Base-by-base conservation (phyloP, 2,888 invertebrate species). In the Coenonympha arcania region DNA sequence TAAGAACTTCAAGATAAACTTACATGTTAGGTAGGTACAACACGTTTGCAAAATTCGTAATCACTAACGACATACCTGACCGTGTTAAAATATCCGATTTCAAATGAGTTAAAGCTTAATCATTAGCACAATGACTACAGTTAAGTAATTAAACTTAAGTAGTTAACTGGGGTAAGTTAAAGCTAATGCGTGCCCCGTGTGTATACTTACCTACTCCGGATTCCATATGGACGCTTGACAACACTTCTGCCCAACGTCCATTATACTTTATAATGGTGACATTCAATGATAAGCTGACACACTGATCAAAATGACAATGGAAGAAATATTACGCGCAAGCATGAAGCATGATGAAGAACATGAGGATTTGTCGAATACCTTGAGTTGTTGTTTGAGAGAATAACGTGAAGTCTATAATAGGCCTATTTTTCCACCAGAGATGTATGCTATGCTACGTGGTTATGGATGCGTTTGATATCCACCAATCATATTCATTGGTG, bases 121-220 rank as follows among this genome's bases (percentile, higher is more conserved):
- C 19, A 30, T 39, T 30, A 39, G 6, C 30, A 22, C 37, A 30
- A 39, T 30, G 13, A 13, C 15, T 20, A 39, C 19, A 46, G 22
- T 24, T 39, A 39, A 22, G 1, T 39, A 46, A 28, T 15, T 36
- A 30, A 13, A 37, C 20, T 34, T 20, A 30, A 46, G n/a, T n/a
- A n/a, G n/a, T n/a, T n/a, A n/a, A 46, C 37, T 39, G 20, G 46
- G 46, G 37, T 46, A 46, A 46, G 37, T 30, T 13, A 20, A 39
- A 39, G 36, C 46, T 46, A 46, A 46, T 46, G 37, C 34, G 11
- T 43, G 30, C n/a, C 33, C 8, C n/a, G 20, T 5, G 15, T 22
- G 30, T 44, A 11, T 37, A 15, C 37, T 26, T 46, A n/a, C n/a
- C n/a, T n/a, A n/a, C n/a, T n/a, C n/a, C n/a, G n/a, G 37, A 39